A percentile compares a stretch with the other conserved stretches of the same genome.
These are phyloP conservation scores for Albula glossodonta DNA, from an alignment of 2,113 vertebrate species.

Conservation along the genomic window DNA sequence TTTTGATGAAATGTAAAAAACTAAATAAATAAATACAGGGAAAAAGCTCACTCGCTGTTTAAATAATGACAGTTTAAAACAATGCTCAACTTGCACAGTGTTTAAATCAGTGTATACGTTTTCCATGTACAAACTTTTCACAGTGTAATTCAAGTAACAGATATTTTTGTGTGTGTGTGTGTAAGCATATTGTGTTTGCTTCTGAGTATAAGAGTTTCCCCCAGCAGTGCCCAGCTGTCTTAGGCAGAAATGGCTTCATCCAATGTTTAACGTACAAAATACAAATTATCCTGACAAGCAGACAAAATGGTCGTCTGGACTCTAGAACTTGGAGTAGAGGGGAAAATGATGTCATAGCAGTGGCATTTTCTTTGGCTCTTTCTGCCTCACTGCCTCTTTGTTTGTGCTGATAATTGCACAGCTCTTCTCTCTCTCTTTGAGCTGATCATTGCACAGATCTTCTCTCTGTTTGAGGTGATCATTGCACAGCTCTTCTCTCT, in stretches of 20 bases:
- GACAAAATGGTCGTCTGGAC: background rate
- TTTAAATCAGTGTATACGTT: too few relatives aligned
- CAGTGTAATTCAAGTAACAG: too few relatives aligned
- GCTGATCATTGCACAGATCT: too few relatives aligned
- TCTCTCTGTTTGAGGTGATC: background rate
- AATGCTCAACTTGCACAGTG: too few relatives aligned
- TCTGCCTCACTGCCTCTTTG: background rate
- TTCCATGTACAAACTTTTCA: too few relatives aligned
- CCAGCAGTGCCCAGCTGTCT: background rate
- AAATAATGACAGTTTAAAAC: too few relatives aligned
- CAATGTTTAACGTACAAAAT: background rate
- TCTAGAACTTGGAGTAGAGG: background rate
- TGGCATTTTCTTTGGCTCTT: background rate
- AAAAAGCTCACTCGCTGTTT: too few relatives aligned
- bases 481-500: background rate
- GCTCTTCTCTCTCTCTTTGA: background rate
- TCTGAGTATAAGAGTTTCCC: background rate
- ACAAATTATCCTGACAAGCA: background rate
- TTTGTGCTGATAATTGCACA: background rate
- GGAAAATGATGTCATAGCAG: background rate
- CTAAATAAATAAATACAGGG: too few relatives aligned
- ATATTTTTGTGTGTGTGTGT: background rate
- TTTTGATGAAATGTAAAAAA: too few relatives aligned
- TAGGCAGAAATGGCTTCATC: background rate
- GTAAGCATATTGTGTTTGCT: background rate